Evolutionary conservation across 2,888 invertebrate species (phyloP), one percentile per base, ranked within the genome.

Genomic region (Eilema caniola): DNA sequence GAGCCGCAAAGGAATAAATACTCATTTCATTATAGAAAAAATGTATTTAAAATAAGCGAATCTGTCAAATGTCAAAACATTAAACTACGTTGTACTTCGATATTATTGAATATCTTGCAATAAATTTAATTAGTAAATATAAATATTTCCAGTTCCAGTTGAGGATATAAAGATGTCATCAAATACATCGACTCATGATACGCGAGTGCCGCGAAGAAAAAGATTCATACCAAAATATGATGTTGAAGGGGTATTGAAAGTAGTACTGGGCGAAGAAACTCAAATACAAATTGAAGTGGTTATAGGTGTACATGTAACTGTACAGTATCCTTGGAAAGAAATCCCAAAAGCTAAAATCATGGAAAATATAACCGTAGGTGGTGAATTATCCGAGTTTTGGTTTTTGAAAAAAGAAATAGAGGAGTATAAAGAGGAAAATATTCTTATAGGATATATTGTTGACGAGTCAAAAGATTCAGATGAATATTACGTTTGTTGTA

Each of bases 271-370:
- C 3, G 95, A 96, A 78, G 90, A 96, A 76, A 96, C 96, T 20
- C 97, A 97, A 84, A 92, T 95, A 76, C 94, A 95, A 67, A 88
- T 97, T 16, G 96, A 97, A 73, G 94, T 97, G 78, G 95, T 96
- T 2, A 96, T 97, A 60, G 98, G 97, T 0, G 92, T 96, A 56
- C 96, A 97, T 84, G 96, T 98, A 0, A 97, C 96, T 0, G 96
- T 96, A 24, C 97, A 98, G 86, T 96, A 96, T 83, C 97, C 98
- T 0, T 98, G 97, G 97, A 97, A 96, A 74, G 94, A 93, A 73
- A 91, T 97, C 0, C 92, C 91, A 25, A 97, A 96, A 87, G 95
- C 96, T 47, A 91, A 95, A 62, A 91, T 98, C 2, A 92, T 96
- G 66, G 97, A 97, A 80, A 94, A 96, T 67, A 93, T 98, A 64